A percentile compares a stretch with the other conserved stretches of the same genome.
Conservation (phyloP, 2,797 vertebrate species). For the Siniperca undulata region DNA sequence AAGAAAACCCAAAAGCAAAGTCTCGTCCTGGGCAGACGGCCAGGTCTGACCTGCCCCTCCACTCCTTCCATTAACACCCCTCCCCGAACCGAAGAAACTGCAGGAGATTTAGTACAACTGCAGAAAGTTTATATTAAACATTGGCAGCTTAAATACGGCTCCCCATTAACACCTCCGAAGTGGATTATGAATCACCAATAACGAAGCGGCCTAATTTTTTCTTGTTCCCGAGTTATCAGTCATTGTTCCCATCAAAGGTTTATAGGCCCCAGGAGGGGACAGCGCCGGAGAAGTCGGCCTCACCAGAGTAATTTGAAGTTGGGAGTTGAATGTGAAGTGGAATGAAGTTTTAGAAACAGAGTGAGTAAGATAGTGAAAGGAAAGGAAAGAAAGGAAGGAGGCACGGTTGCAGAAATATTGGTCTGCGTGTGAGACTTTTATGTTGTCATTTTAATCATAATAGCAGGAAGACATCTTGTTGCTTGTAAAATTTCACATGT, state of each 20-base stretch:
- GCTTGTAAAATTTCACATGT: not conserved
- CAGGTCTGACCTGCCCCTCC: conserved; percentile 56
- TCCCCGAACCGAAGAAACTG: conserved; percentile 25
- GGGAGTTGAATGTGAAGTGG: conserved; percentile 46
- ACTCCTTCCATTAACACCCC: conserved; percentile 55
- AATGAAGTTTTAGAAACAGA: conserved; percentile 43
- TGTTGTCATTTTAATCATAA: not conserved
- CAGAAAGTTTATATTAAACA: conserved; percentile 76
- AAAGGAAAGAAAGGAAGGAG: not conserved
- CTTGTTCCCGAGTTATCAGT: conserved; percentile 70
- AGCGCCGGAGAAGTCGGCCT: not conserved
- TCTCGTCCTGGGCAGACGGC: conserved; percentile 61
- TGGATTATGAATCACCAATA: conserved; percentile 78
- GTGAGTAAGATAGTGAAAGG: not conserved
- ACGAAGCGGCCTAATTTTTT: conserved; percentile 60
- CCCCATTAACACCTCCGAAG: conserved; percentile 74
- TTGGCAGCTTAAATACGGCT: conserved; percentile 74
- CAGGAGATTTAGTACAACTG: conserved; percentile 73
- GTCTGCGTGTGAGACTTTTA: not conserved
- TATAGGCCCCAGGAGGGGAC: conserved; percentile 55
- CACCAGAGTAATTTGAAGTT: conserved; percentile 50
- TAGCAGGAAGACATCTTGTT: not conserved
- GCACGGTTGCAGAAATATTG: not conserved
- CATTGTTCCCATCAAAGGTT: conserved; percentile 74
- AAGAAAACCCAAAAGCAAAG: conserved; percentile 51